phyloP scores from a whole-genome alignment of 1,140 invertebrate genomes.

The Drosophila jambulina region DNA sequence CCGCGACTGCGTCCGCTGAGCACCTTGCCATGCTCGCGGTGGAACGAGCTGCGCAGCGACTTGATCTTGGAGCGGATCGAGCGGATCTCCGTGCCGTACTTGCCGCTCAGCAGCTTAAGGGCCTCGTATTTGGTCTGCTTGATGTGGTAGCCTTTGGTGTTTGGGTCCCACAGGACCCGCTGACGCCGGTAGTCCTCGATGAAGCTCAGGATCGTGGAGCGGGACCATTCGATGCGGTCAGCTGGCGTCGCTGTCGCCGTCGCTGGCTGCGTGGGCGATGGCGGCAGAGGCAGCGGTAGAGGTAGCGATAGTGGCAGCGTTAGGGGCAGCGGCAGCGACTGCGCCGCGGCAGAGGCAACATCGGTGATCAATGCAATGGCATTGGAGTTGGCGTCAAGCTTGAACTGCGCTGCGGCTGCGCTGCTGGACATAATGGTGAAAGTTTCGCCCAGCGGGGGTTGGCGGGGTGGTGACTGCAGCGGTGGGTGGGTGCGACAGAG shows the following conservation, averaged over 20 bases:
- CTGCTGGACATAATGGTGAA: slow-evolving; percentile 80
- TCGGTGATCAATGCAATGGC: slow-evolving; percentile 69
- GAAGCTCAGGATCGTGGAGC: slow-evolving; percentile 77
- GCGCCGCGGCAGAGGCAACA: slow-evolving; percentile 41
- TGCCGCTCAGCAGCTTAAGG: slow-evolving; percentile 72
- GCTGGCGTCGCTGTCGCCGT: slow-evolving; percentile 35
- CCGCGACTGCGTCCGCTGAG: slow-evolving; percentile 74
- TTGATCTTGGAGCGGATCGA: slow-evolving; percentile 83
- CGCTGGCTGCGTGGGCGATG: slow-evolving; percentile 31
- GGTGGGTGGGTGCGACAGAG: slow-evolving; percentile 35
- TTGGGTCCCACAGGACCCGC: slow-evolving; percentile 82
- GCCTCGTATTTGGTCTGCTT: slow-evolving; percentile 84
- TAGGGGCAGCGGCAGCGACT: slow-evolving; percentile 30
- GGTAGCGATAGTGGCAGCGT: slow-evolving; percentile 17
- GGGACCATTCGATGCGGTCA: slow-evolving; percentile 82
- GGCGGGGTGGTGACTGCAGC: slow-evolving; percentile 19
- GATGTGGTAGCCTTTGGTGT: slow-evolving; percentile 83
- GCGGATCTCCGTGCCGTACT: slow-evolving; percentile 81
- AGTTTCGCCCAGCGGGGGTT: slow-evolving; percentile 53
- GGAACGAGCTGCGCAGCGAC: slow-evolving; percentile 80
- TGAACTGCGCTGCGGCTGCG: slow-evolving; percentile 69
- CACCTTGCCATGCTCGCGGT: slow-evolving; percentile 82
- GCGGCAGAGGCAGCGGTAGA: slow-evolving; percentile 30
- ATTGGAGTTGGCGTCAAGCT: slow-evolving; percentile 73
- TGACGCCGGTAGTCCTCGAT: slow-evolving; percentile 81